Evolutionary conservation across 2,113 vertebrate species (phyloP).

Genomic region (Proterorhinus semilunaris): DNA sequence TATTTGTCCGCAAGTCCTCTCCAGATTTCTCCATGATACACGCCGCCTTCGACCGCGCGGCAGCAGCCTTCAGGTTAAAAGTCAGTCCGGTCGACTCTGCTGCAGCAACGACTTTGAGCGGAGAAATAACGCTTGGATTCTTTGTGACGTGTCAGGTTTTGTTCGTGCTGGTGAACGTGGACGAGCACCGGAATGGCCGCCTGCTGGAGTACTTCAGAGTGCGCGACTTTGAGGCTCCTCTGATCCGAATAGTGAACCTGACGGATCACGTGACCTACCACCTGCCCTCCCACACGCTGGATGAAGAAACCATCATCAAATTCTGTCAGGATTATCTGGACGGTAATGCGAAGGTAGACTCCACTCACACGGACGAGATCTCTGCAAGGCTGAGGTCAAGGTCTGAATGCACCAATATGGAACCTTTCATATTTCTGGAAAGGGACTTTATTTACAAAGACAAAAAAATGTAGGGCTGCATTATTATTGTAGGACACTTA

Average conservation of each 20-base stretch:
- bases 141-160: constrained; percentile 73
- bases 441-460: no score
- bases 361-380: no score
- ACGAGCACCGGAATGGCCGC: constrained; percentile 80
- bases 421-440: no score
- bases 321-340: constrained; percentile 82
- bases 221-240: constrained; percentile 77
- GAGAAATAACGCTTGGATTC: neutral
- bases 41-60: constrained; percentile 72
- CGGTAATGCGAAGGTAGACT: constrained; percentile 83
- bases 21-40: constrained; percentile 68
- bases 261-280: constrained; percentile 82
- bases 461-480: no score
- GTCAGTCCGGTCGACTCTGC: constrained; percentile 56
- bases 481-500: no score
- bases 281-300: constrained; percentile 83
- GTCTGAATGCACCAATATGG: no score
- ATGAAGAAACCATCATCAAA: constrained; percentile 65
- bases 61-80: constrained; percentile 82
- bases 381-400: no score
- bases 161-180: constrained; percentile 83
- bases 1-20: constrained; percentile 82
- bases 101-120: neutral
- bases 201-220: constrained; percentile 88
- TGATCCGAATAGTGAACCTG: constrained; percentile 85